These are phyloP conservation scores for Candidula unifasciata DNA, from an alignment of 2,888 invertebrate species.

Conservation along the genomic window DNA sequence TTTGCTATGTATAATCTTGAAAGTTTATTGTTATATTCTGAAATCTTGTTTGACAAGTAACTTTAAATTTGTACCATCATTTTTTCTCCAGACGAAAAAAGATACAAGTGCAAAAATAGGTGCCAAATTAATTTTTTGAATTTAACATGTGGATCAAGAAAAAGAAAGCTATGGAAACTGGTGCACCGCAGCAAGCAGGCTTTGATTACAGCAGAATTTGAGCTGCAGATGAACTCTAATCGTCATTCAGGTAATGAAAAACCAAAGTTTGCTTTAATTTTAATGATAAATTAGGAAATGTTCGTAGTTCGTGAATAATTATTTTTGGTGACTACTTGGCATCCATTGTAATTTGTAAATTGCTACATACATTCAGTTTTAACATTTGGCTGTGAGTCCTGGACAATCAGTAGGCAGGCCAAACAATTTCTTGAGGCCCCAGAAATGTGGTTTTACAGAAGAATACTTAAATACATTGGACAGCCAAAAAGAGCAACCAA, in stretches of 20 bases:
- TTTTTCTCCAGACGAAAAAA: conserved; percentile 60
- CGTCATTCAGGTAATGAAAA: conserved; percentile 4
- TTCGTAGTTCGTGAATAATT: no score
- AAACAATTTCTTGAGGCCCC: no score
- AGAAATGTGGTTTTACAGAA: no score
- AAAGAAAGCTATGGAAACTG: conserved; percentile 61
- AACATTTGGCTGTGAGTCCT: no score
- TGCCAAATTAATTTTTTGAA: conserved; percentile 66
- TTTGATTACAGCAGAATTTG: conserved; percentile 68
- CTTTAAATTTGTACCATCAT: background rate
- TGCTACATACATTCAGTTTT: no score
- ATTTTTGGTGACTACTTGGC: no score
- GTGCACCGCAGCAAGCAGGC: conserved; percentile 54
- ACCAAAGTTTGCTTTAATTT: background rate
- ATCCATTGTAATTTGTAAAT: no score
- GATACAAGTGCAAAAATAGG: conserved; percentile 64
- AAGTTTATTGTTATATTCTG: background rate
- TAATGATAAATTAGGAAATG: no score
- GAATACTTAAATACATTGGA: no score
- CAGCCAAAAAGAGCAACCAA: no score
- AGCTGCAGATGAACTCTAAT: conserved; percentile 65
- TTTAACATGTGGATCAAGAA: conserved; percentile 65
- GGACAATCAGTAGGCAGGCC: no score
- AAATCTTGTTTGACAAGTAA: background rate
- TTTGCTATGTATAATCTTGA: no score